phyloP scores from a whole-genome alignment of 2,888 invertebrate genomes.

The Calameuta filiformis region DNA sequence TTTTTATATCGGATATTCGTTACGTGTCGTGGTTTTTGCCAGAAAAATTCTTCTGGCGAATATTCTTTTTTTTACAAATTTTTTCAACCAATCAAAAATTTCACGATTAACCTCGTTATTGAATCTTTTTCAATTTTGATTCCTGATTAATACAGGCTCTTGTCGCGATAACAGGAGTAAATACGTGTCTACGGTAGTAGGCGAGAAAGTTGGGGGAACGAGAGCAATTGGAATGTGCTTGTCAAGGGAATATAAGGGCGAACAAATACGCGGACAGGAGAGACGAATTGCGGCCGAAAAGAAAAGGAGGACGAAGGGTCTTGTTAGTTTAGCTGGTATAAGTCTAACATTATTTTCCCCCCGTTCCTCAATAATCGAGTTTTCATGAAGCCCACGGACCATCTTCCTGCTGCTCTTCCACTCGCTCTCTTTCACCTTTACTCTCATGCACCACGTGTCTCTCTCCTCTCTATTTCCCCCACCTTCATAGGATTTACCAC shows the following conservation, averaged over 20 bases:
- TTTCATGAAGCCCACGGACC: conserved; percentile 25
- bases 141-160: too few species aligned
- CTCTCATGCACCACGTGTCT: too few species aligned
- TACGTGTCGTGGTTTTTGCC: too few species aligned
- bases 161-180: too few species aligned
- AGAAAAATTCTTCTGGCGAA: too few species aligned
- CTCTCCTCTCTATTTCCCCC: not conserved
- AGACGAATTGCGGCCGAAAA: conserved; percentile 8
- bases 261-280: conserved; percentile 9
- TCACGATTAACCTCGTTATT: too few species aligned
- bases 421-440: too few species aligned
- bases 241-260: conserved; percentile 17
- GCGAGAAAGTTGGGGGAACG: conserved; percentile 4
- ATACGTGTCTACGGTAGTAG: too few species aligned
- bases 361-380: conserved; percentile 25
- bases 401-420: not conserved
- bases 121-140: too few species aligned
- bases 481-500: conserved; percentile 18
- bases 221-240: conserved; percentile 14
- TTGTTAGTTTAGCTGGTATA: conserved; percentile 19
- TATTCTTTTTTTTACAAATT: too few species aligned
- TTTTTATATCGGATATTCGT: too few species aligned
- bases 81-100: too few species aligned
- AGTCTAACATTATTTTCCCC: conserved; percentile 19
- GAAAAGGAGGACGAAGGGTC: conserved; percentile 6